Percentiles rank a stretch among this genome's conserved stretches.
These are phyloP conservation scores for Chrysomallon squamiferum DNA, from an alignment of 1,140 invertebrate species.

Conservation along the genomic window DNA sequence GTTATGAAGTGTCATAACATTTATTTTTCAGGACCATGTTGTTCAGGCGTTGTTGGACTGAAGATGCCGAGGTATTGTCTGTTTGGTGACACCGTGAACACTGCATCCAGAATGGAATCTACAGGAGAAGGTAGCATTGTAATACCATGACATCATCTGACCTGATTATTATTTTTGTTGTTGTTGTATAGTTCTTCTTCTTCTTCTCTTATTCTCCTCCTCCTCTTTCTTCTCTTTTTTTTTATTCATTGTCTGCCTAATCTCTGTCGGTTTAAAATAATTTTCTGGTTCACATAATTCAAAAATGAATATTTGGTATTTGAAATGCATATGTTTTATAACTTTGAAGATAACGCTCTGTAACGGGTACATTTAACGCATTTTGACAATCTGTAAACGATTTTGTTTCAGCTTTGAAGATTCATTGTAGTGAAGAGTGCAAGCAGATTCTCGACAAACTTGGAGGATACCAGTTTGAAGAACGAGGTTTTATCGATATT, in stretches of 20 bases:
- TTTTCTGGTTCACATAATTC: too few relatives aligned
- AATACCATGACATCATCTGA: neutral
- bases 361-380: too few relatives aligned
- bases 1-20: too few relatives aligned
- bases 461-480: slow-evolving; percentile 80
- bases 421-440: slow-evolving; percentile 89
- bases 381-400: too few relatives aligned
- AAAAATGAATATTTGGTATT: too few relatives aligned
- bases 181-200: too few relatives aligned
- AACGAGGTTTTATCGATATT: slow-evolving; percentile 72
- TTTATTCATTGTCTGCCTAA: neutral
- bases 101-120: slow-evolving; percentile 56
- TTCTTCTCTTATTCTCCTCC: too few relatives aligned
- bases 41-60: slow-evolving; percentile 56
- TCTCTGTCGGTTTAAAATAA: neutral
- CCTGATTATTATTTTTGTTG: too few relatives aligned
- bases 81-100: slow-evolving; percentile 60
- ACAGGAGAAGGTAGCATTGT: slow-evolving; percentile 42
- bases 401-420: slow-evolving; percentile 74
- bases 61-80: slow-evolving; percentile 56
- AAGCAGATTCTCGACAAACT: slow-evolving; percentile 81
- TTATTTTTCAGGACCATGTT: slow-evolving; percentile 51
- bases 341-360: too few relatives aligned
- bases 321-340: too few relatives aligned
- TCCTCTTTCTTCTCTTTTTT: neutral